Evolutionary conservation across 2,113 vertebrate genomes (phyloP).

Genomic region (Rhinogobius similis): DNA sequence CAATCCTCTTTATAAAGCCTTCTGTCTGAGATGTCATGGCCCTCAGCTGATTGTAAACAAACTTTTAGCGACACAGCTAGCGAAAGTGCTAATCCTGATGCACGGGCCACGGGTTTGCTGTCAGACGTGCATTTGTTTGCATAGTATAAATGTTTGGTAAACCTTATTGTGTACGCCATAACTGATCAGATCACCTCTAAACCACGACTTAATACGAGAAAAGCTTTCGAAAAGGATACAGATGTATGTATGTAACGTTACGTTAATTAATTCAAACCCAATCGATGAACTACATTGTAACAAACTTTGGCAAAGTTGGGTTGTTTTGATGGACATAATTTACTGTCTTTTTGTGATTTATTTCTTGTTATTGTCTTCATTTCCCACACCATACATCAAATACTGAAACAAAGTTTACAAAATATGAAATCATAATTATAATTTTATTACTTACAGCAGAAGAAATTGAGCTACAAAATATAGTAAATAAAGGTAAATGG

Average conservation of each 20-base stretch:
- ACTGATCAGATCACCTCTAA: not conserved
- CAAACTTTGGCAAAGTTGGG: not conserved
- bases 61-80: slow-evolving; percentile 68
- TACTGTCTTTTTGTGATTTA: not conserved
- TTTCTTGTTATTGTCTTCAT: not conserved
- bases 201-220: not conserved
- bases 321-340: not conserved
- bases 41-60: slow-evolving; percentile 67
- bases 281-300: too few relatives aligned
- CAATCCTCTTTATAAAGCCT: fast-evolving
- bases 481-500: too few relatives aligned
- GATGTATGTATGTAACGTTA: not conserved
- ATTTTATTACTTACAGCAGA: too few relatives aligned
- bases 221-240: not conserved
- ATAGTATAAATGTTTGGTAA: not conserved
- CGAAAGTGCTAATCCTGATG: slow-evolving; percentile 22
- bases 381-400: not conserved
- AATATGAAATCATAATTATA: too few relatives aligned
- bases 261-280: not conserved
- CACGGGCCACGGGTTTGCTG: not conserved
- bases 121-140: not conserved
- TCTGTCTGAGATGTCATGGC: slow-evolving; percentile 51
- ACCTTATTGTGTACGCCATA: not conserved
- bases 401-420: too few relatives aligned
- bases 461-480: too few relatives aligned